phyloP scores from a whole-genome alignment of 2,113 vertebrate species.

The Gnathonemus echidnorhynchus region DNA sequence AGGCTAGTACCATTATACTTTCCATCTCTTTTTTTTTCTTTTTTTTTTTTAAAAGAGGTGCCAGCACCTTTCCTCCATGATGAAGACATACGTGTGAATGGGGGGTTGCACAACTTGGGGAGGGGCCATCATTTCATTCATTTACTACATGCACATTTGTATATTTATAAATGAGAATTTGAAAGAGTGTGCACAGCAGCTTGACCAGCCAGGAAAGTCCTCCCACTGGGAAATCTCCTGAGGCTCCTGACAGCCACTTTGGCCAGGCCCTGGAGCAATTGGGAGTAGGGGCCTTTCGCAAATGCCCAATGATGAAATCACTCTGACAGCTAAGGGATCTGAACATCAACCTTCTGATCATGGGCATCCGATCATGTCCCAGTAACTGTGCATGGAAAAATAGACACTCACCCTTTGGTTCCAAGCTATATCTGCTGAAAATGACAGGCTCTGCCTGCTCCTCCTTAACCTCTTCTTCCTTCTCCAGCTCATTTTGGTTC shows the following conservation, averaged over 20 bases:
- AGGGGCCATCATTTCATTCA: no score
- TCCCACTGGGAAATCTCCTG: background rate
- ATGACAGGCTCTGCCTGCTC: slow-evolving; percentile 38
- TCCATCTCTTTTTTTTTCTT: background rate
- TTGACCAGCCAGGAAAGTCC: background rate
- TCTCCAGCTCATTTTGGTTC: slow-evolving; percentile 21
- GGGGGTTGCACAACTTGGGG: no score
- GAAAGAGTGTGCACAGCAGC: background rate
- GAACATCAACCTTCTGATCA: no score
- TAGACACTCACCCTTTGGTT: slow-evolving; percentile 65
- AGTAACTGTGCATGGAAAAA: background rate
- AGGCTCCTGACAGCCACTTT: no score
- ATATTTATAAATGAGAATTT: background rate
- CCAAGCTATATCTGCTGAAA: slow-evolving; percentile 63
- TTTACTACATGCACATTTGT: background rate
- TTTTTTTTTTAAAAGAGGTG: background rate
- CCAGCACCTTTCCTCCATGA: no score
- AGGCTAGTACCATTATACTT: no score
- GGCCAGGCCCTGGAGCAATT: background rate
- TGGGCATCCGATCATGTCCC: no score
- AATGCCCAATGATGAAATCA: background rate
- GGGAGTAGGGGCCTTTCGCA: background rate
- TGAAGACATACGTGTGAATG: no score
- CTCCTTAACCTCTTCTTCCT: slow-evolving; percentile 31
- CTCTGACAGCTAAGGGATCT: no score